Percentiles rank a stretch among this genome's conserved stretches.
phyloP scores from a whole-genome alignment of 2,888 invertebrate species.

The Phania funesta region DNA sequence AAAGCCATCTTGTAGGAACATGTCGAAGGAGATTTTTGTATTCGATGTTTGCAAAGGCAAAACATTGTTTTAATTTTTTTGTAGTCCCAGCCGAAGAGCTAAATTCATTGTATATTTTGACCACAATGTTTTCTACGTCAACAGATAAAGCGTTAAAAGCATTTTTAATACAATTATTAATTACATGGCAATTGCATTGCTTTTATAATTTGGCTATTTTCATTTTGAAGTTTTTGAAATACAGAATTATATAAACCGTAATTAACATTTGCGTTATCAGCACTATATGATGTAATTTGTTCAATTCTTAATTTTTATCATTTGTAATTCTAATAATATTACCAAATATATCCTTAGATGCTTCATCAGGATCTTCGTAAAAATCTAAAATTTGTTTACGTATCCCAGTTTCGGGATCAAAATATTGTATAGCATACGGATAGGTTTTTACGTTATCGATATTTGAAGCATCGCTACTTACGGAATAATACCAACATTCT shows the following conservation, averaged over 20 bases:
- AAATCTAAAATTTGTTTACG: conserved; percentile 41
- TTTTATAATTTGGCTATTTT: conserved; percentile 33
- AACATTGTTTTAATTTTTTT: not conserved
- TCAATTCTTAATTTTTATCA: conserved; percentile 13
- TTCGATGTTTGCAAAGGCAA: not conserved
- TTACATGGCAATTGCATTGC: conserved; percentile 50
- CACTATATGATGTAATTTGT: conserved; percentile 49
- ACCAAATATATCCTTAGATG: conserved; percentile 1
- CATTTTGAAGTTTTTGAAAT: conserved; percentile 43
- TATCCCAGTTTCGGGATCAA: conserved; percentile 25
- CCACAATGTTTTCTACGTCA: conserved; percentile 40
- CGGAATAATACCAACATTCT: conserved; percentile 31
- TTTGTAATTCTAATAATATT: conserved; percentile 42
- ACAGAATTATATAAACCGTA: conserved; percentile 51
- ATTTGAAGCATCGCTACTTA: conserved; percentile 3
- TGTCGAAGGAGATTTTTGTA: no score
- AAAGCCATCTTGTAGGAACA: no score
- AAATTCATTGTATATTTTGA: conserved; percentile 51
- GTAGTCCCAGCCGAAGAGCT: conserved; percentile 15
- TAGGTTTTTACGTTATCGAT: conserved; percentile 22
- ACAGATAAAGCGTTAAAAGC: conserved; percentile 43
- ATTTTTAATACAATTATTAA: conserved; percentile 48
- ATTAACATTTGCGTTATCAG: conserved; percentile 52
- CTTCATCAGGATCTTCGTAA: conserved; percentile 45
- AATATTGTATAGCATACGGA: conserved; percentile 46